A percentile compares a stretch with the other conserved stretches of the same genome.
These are phyloP conservation scores for Chymomyza costata DNA, from an alignment of 1,140 invertebrate genomes.

Conservation along the genomic window DNA sequence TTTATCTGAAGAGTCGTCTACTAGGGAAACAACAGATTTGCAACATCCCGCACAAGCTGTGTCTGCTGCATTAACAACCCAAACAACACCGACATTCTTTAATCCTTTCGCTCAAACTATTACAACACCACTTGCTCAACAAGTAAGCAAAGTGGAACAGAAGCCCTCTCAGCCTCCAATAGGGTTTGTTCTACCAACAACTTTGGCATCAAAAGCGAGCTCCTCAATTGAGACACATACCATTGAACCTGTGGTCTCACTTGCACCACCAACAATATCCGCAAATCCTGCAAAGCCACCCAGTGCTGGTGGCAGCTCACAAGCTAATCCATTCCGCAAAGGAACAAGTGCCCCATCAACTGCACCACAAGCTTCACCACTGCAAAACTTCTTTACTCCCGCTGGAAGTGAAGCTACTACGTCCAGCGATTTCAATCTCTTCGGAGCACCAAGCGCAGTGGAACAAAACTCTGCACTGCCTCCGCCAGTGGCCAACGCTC, in stretches of 20 bases:
- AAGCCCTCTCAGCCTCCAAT: constrained; percentile 34
- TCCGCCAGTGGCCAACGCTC: not conserved
- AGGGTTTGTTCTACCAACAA: constrained; percentile 37
- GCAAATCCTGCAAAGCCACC: not conserved
- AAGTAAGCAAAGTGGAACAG: constrained; percentile 19
- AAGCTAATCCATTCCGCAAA: constrained; percentile 23
- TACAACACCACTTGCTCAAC: constrained; percentile 34
- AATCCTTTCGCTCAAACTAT: constrained; percentile 54
- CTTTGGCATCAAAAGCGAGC: constrained; percentile 1
- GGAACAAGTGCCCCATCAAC: not conserved
- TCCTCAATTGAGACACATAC: constrained; percentile 17
- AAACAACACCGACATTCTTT: constrained; percentile 47
- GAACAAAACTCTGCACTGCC: too few species aligned
- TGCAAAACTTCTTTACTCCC: constrained; percentile 49
- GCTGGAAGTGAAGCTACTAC: constrained; percentile 3
- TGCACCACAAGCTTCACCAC: constrained; percentile 28
- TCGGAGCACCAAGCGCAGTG: constrained; percentile 17
- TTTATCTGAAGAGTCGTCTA: too few species aligned
- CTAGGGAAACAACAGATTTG: constrained; percentile 4
- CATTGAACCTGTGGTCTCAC: constrained; percentile 20
- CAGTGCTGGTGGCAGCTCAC: not conserved
- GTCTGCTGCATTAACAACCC: constrained; percentile 22
- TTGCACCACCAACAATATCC: not conserved
- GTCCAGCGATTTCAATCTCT: constrained; percentile 43
- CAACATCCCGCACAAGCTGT: not conserved